Percentiles rank a stretch among this genome's conserved stretches.
phyloP scores from a whole-genome alignment of 2,888 invertebrate genomes.

The Heteromyza rotundicornis region DNA sequence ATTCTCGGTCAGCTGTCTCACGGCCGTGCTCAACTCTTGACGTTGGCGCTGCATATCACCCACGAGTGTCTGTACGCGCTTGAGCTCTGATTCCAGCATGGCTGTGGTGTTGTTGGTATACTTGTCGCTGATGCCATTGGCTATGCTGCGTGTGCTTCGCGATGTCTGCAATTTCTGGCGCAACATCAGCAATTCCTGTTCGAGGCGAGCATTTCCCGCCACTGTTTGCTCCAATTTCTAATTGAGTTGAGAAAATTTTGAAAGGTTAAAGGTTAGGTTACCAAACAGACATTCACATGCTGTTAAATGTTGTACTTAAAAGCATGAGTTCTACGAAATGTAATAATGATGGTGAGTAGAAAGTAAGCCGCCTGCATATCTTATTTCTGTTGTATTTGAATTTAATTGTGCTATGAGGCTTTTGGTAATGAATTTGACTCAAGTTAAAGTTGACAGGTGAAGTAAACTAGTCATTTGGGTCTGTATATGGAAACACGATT shows the following conservation, averaged over 20 bases:
- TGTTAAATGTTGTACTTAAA: slow-evolving; percentile 24
- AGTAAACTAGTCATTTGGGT: too few species aligned
- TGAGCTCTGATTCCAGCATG: slow-evolving; percentile 79
- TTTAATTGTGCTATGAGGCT: too few species aligned
- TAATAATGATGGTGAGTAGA: slow-evolving; percentile 21
- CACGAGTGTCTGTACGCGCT: slow-evolving; percentile 82
- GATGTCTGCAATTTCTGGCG: slow-evolving; percentile 82
- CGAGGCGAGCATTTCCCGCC: slow-evolving; percentile 86
- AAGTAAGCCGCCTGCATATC: slow-evolving; percentile 37
- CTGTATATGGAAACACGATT: too few species aligned
- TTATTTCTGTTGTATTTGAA: too few species aligned
- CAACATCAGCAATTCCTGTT: slow-evolving; percentile 83
- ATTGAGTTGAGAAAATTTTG: slow-evolving; percentile 7
- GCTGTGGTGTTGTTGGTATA: slow-evolving; percentile 69
- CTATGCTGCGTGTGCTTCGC: slow-evolving; percentile 65
- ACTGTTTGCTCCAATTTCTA: slow-evolving; percentile 91
- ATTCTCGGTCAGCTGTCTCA: slow-evolving; percentile 82
- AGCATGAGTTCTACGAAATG: slow-evolving; percentile 28
- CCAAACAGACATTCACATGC: slow-evolving; percentile 24
- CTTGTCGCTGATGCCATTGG: slow-evolving; percentile 62
- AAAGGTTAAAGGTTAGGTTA: neutral
- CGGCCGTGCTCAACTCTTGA: slow-evolving; percentile 84
- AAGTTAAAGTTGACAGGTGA: too few species aligned
- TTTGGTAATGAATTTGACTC: too few species aligned
- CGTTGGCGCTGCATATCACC: slow-evolving; percentile 85